Conservation (phyloP, 2,888 invertebrate genomes). For the Melipona bicolor region DNA sequence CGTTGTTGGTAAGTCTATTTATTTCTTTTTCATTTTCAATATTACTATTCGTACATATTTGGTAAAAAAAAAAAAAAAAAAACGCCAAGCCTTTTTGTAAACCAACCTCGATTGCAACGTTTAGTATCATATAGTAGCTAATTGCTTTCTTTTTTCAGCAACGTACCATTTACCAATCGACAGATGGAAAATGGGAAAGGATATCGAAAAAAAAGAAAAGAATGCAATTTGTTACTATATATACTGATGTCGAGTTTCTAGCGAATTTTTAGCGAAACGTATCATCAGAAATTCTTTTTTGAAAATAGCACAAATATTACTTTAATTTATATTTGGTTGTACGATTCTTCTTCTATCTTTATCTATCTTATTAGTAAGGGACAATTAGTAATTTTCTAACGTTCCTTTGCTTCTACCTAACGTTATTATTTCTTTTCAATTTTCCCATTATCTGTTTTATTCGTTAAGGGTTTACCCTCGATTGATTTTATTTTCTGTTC, state of each 20-base stretch:
- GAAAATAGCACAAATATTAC: too few species aligned
- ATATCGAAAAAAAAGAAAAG: too few species aligned
- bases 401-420: neutral
- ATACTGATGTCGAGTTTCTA: constrained; percentile 14
- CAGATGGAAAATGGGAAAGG: neutral
- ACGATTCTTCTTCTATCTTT: neutral
- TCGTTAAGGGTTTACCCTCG: neutral
- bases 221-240: constrained; percentile 24
- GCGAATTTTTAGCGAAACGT: neutral
- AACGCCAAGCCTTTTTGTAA: constrained; percentile 19
- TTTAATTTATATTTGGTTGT: neutral
- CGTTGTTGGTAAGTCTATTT: constrained; percentile 76
- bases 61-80: constrained; percentile 7
- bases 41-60: constrained; percentile 36
- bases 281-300: too few species aligned
- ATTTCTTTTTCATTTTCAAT: constrained; percentile 58
- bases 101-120: constrained; percentile 36
- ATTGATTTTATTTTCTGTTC: neutral
- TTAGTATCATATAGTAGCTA: constrained; percentile 26
- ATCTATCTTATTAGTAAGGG: neutral
- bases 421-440: neutral
- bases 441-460: neutral
- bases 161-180: neutral
- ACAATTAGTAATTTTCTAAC: neutral
- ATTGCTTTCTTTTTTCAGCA: neutral